These are phyloP conservation scores for Rhinophrynus dorsalis DNA, from an alignment of 2,797 vertebrate genomes.

Conservation along the genomic window DNA sequence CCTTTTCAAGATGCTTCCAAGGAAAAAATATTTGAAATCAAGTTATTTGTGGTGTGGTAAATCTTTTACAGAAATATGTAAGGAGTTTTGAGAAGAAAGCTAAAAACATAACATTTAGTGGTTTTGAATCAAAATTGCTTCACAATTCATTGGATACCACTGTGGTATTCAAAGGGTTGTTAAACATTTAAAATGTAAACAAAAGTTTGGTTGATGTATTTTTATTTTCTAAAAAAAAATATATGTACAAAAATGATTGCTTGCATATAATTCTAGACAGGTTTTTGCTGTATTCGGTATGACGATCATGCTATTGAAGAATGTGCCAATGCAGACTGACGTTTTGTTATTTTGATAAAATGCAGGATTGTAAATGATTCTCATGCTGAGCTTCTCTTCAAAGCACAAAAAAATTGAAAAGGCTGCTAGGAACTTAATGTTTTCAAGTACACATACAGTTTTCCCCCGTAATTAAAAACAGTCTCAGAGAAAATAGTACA, in stretches of 20 bases:
- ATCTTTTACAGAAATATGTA: not conserved
- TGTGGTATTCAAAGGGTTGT: too few relatives aligned
- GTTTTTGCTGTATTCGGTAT: not conserved
- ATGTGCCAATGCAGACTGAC: not conserved
- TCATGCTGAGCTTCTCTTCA: constrained; percentile 2
- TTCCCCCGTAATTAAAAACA: not conserved
- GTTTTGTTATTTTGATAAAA: constrained; percentile 1
- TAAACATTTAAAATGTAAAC: not conserved
- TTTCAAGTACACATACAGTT: not conserved
- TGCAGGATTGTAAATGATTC: constrained; percentile 14
- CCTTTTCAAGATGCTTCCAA: not conserved
- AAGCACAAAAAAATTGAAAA: not conserved
- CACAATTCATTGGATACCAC: too few relatives aligned
- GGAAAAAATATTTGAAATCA: not conserved
- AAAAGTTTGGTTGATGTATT: not conserved
- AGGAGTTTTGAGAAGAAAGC: not conserved
- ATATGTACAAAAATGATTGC: not conserved
- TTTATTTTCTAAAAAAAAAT: not conserved
- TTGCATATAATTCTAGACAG: not conserved
- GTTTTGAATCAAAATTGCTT: too few relatives aligned
- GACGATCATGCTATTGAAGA: not conserved
- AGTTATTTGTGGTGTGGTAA: too few relatives aligned
- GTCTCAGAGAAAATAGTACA: not conserved
- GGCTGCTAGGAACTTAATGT: not conserved
- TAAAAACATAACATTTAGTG: not conserved